Evolutionary conservation across 2,888 invertebrate genomes (phyloP).

Genomic region (Falcaria lacertinaria): DNA sequence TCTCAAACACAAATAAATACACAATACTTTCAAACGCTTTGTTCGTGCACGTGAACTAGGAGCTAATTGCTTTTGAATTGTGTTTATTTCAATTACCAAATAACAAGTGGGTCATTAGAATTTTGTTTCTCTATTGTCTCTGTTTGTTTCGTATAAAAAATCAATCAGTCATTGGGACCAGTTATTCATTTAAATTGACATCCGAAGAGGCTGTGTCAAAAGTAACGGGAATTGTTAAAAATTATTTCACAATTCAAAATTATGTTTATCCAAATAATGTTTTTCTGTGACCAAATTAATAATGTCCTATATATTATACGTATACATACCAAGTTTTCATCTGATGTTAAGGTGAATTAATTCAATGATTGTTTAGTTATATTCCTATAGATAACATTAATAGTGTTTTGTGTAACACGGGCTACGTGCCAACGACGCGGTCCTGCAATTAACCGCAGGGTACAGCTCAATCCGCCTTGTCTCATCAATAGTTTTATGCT

Average conservation of each 20-base stretch:
- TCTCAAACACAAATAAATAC: constrained; percentile 49
- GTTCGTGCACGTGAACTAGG: constrained; percentile 13
- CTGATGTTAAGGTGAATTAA: no score
- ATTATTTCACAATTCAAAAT: neutral
- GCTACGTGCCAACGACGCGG: constrained; percentile 25
- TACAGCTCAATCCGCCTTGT: constrained; percentile 43
- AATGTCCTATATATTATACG: no score
- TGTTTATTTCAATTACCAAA: constrained; percentile 26
- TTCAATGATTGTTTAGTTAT: no score
- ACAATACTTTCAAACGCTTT: constrained; percentile 29
- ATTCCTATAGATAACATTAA: neutral
- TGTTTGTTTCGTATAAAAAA: neutral
- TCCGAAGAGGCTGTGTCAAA: no score
- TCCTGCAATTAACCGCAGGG: constrained; percentile 17
- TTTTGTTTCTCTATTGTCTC: neutral
- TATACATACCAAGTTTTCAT: no score
- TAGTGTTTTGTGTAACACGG: neutral
- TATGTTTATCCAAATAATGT: no score
- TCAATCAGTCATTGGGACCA: neutral
- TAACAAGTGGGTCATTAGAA: constrained; percentile 18
- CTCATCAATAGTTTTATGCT: constrained; percentile 26
- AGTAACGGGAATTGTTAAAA: neutral
- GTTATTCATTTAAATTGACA: neutral
- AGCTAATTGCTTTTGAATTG: constrained; percentile 51
- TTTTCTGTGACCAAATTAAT: no score